Percentiles rank a stretch among this genome's conserved stretches.
Conservation (phyloP, 2,797 vertebrate genomes). For the Cetoscarus ocellatus region DNA sequence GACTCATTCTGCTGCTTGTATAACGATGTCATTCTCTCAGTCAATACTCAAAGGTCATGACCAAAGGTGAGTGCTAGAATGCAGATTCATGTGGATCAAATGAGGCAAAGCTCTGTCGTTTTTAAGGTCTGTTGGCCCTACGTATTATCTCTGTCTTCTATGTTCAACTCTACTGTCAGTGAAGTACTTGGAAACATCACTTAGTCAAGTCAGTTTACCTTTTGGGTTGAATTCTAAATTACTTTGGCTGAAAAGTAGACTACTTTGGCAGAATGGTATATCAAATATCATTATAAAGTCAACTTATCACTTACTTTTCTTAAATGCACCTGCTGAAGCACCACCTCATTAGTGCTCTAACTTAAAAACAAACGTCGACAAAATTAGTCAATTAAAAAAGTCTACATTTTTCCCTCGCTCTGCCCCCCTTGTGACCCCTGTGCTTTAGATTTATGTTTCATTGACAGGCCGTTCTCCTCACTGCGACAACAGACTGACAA, state of each 20-base stretch:
- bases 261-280: neutral
- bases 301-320: neutral
- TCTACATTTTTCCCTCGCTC: conserved; percentile 22
- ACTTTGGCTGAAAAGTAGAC: neutral
- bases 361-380: conserved; percentile 37
- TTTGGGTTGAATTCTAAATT: no score
- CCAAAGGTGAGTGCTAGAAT: no score
- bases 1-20: no score
- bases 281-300: conserved; percentile 5
- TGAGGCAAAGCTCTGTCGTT: no score
- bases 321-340: conserved; percentile 7
- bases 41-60: no score
- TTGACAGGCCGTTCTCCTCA: conserved; percentile 54
- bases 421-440: conserved; percentile 44
- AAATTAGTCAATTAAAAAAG: conserved; percentile 45
- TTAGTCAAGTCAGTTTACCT: no score
- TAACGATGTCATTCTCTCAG: no score
- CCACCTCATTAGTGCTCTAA: conserved; percentile 38
- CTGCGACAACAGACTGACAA: conserved; percentile 62
- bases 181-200: no score
- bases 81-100: no score
- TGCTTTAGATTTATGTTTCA: conserved; percentile 57
- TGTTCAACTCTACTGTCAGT: no score
- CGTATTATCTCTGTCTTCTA: no score
- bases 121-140: no score